A percentile compares a stretch with the other conserved stretches of the same genome.
Conservation (phyloP, 2,797 vertebrate genomes). For the Neosilurus mollespiculum region DNA sequence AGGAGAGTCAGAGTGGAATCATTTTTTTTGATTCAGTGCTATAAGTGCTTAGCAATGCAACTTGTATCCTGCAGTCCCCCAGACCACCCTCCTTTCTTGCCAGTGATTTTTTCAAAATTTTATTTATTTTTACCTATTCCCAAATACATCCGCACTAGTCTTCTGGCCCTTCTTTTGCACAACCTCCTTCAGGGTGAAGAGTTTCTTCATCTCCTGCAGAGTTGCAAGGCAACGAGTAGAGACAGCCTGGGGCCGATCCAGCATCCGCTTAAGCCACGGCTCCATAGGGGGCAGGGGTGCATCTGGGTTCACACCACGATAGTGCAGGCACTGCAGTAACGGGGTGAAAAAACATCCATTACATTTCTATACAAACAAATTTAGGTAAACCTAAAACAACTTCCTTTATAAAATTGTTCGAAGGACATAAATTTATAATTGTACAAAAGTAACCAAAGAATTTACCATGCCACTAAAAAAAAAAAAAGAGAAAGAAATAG, state of each 20-base stretch:
- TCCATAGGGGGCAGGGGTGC: slow-evolving; percentile 83
- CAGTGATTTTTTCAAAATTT: background rate
- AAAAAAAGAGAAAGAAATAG: no score
- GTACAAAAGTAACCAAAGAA: background rate
- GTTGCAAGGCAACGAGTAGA: slow-evolving; percentile 72
- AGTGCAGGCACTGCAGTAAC: slow-evolving; percentile 84
- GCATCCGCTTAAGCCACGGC: slow-evolving; percentile 77
- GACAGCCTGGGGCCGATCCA: slow-evolving; percentile 79
- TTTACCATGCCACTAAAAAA: background rate
- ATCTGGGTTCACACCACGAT: slow-evolving; percentile 81
- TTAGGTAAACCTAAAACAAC: background rate
- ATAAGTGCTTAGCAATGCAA: slow-evolving; percentile 6
- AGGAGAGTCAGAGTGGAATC: background rate
- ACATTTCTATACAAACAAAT: background rate
- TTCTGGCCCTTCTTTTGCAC: slow-evolving; percentile 84
- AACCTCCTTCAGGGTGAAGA: slow-evolving; percentile 85
- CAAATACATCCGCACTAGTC: slow-evolving; percentile 89
- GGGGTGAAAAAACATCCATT: background rate
- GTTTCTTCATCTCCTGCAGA: slow-evolving; percentile 80
- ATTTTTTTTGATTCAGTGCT: background rate
- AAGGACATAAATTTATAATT: no score
- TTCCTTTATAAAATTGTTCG: background rate
- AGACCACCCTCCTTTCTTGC: background rate
- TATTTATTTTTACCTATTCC: slow-evolving; percentile 79
- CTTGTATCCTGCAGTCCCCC: background rate